Percentiles rank a stretch among this genome's conserved stretches.
phyloP scores from a whole-genome alignment of 2,113 vertebrate genomes.

The Tamias sibiricus region DNA sequence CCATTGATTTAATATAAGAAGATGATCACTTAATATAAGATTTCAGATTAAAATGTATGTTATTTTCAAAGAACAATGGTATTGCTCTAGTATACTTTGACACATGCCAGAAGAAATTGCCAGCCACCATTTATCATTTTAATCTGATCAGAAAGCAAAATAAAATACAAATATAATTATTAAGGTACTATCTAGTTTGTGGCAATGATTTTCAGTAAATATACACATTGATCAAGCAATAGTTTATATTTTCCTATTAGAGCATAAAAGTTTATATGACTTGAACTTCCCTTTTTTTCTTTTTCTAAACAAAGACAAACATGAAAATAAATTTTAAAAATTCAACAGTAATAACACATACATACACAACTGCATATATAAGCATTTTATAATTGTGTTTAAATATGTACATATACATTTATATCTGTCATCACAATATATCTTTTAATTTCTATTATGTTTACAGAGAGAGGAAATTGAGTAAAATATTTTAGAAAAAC shows the following conservation, averaged over 20 bases:
- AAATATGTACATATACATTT: neutral
- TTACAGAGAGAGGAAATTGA: neutral
- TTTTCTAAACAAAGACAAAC: neutral
- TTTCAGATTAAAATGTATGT: neutral
- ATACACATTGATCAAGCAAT: neutral
- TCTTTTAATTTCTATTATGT: neutral
- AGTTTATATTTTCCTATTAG: neutral
- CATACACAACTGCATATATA: neutral
- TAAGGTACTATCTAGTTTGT: neutral
- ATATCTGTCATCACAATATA: neutral
- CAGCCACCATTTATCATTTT: neutral
- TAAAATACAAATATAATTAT: neutral
- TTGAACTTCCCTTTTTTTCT: neutral
- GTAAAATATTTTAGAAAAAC: constrained; percentile 15
- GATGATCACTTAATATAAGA: constrained; percentile 11
- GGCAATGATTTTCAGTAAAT: neutral
- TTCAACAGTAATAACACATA: neutral
- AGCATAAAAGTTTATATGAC: neutral
- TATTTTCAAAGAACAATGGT: neutral
- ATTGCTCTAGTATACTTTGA: neutral
- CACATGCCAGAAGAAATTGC: neutral
- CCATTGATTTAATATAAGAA: neutral
- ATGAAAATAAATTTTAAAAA: neutral
- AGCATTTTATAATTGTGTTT: neutral
- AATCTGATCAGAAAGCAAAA: constrained; percentile 21